Evolutionary conservation across 1,140 invertebrate species (phyloP), one percentile per base, ranked within the genome.

Genomic region (Drosophila mauritiana): DNA sequence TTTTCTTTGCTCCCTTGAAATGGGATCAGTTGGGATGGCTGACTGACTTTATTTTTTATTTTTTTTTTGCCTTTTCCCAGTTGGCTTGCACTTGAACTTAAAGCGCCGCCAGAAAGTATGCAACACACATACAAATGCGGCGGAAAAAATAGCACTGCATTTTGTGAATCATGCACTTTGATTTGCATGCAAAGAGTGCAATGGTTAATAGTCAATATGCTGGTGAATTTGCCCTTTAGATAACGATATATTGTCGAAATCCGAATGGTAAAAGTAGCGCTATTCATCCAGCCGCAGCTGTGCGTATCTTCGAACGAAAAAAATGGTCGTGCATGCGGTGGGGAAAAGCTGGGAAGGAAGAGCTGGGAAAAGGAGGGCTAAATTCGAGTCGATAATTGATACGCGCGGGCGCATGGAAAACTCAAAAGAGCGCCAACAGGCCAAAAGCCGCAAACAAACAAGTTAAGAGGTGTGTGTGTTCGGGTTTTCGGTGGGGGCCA

Each of bases 341-440:
- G 20, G 37, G 48, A 51, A 57, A 56, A 42, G 36, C 59, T 43
- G 39, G 45, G 17, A 43, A 51, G 27, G 27, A 51, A 57, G 43
- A 42, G 36, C 59, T 57, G 39, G 45, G 25, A 43, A 52, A 64
- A 51, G 64, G 61, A 62, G 67, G 61, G 46, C 55, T 76, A 76
- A 86, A 86, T 86, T 88, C 72, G 83, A 86, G 83, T 76, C 83
- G 79, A 86, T 86, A 86, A 86, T 86, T 89, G 83, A 86, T 86
- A 86, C 57, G 72, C 73, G 68, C 67, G 25, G 61, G n/a, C 46
- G 49, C 68, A 56, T 62, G 82, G 81, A 86, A 86, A 85, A 74
- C 82, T 62, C 74, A 86, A 74, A 85, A 86, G 48, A 51, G 78
- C 78, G 78, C 82, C 63, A 64, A 53, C 68, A 81, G 80, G 83